A percentile compares a stretch with the other conserved stretches of the same genome.
Evolutionary conservation across 1,140 invertebrate species (phyloP).

Genomic region (Argopecten irradians): DNA sequence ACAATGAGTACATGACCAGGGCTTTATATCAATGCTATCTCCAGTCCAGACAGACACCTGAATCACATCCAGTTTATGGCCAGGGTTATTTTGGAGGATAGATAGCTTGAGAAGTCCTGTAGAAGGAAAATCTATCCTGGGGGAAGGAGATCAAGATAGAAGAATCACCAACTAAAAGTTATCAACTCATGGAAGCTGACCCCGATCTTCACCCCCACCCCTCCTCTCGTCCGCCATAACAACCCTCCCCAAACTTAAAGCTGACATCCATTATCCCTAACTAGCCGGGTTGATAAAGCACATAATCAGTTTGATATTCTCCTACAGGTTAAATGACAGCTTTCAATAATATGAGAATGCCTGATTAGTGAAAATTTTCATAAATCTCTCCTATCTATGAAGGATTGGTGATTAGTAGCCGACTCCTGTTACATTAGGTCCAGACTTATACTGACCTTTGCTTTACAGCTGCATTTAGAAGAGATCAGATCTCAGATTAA

Average conservation of each 20-base stretch:
- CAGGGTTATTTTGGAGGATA: background rate
- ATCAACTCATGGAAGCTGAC: background rate
- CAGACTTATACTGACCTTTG: background rate
- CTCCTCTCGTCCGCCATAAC: background rate
- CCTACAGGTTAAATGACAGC: background rate
- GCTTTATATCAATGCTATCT: background rate
- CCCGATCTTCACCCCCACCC: background rate
- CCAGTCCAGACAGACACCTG: background rate
- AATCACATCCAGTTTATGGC: background rate
- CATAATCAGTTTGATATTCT: constrained; percentile 9
- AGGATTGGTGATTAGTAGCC: background rate
- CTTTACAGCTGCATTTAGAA: background rate
- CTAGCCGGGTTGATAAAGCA: background rate
- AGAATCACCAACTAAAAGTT: background rate
- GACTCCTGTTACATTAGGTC: background rate
- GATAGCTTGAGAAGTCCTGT: background rate
- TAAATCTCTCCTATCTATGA: background rate
- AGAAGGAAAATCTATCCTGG: background rate
- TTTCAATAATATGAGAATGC: background rate
- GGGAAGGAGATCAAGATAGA: background rate
- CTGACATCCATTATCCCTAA: background rate
- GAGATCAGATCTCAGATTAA: too few relatives aligned
- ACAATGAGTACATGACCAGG: background rate
- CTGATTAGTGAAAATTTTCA: background rate
- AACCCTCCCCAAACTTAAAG: background rate